These are phyloP conservation scores for Spizella passerina DNA, from an alignment of 2,797 vertebrate species.

Conservation along the genomic window DNA sequence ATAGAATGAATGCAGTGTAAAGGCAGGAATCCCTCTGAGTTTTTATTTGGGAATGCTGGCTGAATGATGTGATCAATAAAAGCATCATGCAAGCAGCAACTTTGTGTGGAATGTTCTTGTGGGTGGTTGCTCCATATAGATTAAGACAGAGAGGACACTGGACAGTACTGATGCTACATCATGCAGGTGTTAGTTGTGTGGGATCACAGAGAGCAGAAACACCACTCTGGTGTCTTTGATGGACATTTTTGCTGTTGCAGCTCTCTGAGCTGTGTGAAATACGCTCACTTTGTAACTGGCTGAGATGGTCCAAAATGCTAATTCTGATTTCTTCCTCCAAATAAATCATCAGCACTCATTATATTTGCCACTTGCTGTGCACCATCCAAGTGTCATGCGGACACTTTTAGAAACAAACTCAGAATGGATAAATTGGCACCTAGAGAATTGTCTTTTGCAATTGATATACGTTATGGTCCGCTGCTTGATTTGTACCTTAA, in stretches of 20 bases:
- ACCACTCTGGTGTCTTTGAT: neutral
- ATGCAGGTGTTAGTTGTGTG: neutral
- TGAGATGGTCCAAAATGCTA: slow-evolving; percentile 23
- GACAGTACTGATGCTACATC: neutral
- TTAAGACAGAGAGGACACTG: neutral
- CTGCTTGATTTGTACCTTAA: slow-evolving; percentile 32
- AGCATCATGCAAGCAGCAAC: neutral
- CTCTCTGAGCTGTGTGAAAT: neutral
- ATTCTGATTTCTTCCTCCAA: slow-evolving; percentile 20
- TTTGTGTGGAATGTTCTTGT: neutral
- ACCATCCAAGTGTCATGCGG: neutral
- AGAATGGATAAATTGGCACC: slow-evolving; percentile 14
- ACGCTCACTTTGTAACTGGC: rapidly evolving
- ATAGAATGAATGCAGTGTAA: neutral
- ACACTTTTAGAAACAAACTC: neutral
- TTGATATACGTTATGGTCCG: neutral
- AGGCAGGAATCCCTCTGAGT: neutral
- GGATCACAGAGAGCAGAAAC: neutral
- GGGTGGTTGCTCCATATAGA: neutral
- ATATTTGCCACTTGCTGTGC: slow-evolving; percentile 5
- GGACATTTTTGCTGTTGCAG: neutral
- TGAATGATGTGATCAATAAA: neutral
- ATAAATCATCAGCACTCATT: slow-evolving; percentile 36
- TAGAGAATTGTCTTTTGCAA: slow-evolving; percentile 12
- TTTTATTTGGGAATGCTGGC: neutral